Base-by-base conservation (phyloP, 2,888 invertebrate genomes). In the Rhagonycha fulva region DNA sequence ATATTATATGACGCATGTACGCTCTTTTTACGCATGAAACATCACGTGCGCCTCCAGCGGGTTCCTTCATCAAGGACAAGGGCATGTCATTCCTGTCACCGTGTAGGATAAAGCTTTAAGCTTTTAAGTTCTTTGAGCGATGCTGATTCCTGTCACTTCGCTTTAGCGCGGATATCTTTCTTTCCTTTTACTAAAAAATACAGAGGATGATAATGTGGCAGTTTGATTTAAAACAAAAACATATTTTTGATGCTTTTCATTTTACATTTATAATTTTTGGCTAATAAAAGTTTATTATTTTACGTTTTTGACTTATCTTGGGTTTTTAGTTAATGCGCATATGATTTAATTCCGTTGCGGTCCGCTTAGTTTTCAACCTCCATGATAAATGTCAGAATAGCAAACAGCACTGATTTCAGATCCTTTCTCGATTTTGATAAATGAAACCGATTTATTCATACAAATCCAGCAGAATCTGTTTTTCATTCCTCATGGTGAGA, bases 21-120 rank as follows among this genome's bases (percentile, higher is more conserved):
- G 69, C 71, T 74, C 62, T 74, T 66, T 74, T 77, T 68, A 74
- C 71, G 71, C 77, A 72, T 72, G 77, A 74, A 67, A 77, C 77
- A 66, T 77, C 68, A 77, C 77, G 77, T 69, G 74, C 62, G 71
- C 74, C 72, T 71, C 62, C 61, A 74, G 74, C 77, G 72, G 68
- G 69, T 77, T 76, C 74, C 74, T 68, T 74, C 77, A 77, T 77
- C 77, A 77, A 77, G 77, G 77, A 77, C 77, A 77, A 77, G 77
- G 74, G 71, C 77, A 70, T 69, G 77, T 77, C 77, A 74, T 74
- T 71, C 70, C 69, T 77, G 74, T 74, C 74, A 71, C 70, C 71
- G 72, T 69, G 63, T 71, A 71, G 68, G 71, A 74, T 74, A 71
- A 74, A 77, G 77, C 77, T 77, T 74, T 77, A 76, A 76, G 76